Evolutionary conservation across 2,888 invertebrate species (phyloP).

Genomic region (Argyra leucocephala): DNA sequence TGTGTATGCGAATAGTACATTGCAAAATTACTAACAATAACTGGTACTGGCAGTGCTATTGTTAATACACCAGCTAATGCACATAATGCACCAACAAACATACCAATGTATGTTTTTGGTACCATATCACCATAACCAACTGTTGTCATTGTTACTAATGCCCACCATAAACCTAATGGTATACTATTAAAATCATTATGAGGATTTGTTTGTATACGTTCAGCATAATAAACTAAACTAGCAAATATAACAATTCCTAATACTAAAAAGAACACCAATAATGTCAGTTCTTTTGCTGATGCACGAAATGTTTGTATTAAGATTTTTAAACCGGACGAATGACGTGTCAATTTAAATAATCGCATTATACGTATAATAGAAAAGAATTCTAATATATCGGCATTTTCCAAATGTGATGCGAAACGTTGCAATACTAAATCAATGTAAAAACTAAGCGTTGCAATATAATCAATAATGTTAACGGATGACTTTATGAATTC

Average conservation of each 20-base stretch:
- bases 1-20: conserved; percentile 94
- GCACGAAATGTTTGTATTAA: conserved; percentile 96
- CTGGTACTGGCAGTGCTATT: conserved; percentile 96
- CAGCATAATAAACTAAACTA: conserved; percentile 95
- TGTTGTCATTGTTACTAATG: conserved; percentile 96
- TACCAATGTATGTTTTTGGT: conserved; percentile 95
- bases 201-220: conserved; percentile 88
- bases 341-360: conserved; percentile 91
- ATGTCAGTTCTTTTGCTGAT: conserved; percentile 89
- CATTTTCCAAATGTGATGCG: conserved; percentile 84
- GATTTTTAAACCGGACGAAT: conserved; percentile 95
- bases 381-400: conserved; percentile 94
- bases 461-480: conserved; percentile 98
- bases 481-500: conserved; percentile 92
- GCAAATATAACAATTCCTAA: conserved; percentile 97
- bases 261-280: conserved; percentile 94
- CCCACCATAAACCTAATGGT: conserved; percentile 97
- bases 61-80: conserved; percentile 97
- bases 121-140: conserved; percentile 99
- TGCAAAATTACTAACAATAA: conserved; percentile 98
- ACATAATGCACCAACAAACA: conserved; percentile 97
- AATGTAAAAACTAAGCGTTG: conserved; percentile 96
- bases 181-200: conserved; percentile 98
- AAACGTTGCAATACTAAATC: conserved; percentile 82
- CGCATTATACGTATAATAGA: conserved; percentile 96